Base-by-base conservation (phyloP, 2,888 invertebrate genomes). In the Xylota segnis region DNA sequence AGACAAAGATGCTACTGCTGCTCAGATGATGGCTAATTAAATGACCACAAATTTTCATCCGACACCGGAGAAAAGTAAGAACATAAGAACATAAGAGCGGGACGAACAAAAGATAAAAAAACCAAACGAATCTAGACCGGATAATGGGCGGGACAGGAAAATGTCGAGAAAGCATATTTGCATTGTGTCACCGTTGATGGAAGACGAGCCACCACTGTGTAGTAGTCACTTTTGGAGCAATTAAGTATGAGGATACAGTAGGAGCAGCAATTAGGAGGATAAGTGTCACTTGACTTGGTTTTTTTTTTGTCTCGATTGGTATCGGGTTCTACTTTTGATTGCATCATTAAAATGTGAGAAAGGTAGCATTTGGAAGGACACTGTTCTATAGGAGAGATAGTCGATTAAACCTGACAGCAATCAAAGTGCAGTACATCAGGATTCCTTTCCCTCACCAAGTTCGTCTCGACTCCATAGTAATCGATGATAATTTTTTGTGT, bases 1-100 rank as follows among this genome's bases (percentile, higher is more conserved):
- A 52, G 59, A 70, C 63, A 81, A 76, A 75, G 68, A 71, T 52
- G 66, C 52, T 59, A 18, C 63, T 23, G 59, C 54, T 58, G 70
- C 66, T 82, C 71, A 66, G 75, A 58, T 81, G 71, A 86, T 66
- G 75, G 58, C 84, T 86, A 86, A 86, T 86, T 86, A 86, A 81
- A 61, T 75, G 84, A 54, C 75, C 65, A 71, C 71, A 27, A 37
- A 40, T 74, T 54, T 68, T 43, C 27, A 58, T 72, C 43, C 18
- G 45, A 75, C 74, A 75, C 83, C 63, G 65, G 81, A 68, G 37
- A 37, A 61, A 75, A 45, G 18, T 56, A 66, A 58, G 45, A 47
- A 76, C n/a, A 52, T 14, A 43, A 6, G 34, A 29, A 45, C 29
- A 43, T 14, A 37, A 59, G 59, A 52, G 27, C 37, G 50, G 4